Evolutionary conservation across 1,140 invertebrate species (phyloP), one percentile per base, ranked within the genome.

Genomic region (Oryzaephilus surinamensis): DNA sequence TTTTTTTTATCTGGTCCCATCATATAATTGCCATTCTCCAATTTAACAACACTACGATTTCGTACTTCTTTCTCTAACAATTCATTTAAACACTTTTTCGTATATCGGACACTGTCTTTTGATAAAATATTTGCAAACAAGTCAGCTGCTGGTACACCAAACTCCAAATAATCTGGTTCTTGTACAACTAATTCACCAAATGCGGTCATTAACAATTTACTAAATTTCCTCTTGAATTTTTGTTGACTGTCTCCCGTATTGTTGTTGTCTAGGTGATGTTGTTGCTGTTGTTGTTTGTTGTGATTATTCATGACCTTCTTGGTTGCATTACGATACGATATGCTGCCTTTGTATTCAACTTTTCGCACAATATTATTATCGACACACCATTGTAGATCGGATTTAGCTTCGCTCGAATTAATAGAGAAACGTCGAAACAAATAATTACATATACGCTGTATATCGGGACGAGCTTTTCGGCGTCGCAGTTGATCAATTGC

Each of bases 311-410:
- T 51, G 44, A 71, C 70, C 70, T 76, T 81, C 62, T 80, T 80
- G n/a, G 74, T 74, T 6, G 83, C 82, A 64, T 86, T 87, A 46
- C 85, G 67, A 52, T 88, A 89, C 61, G 81, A 85, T 29, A 77
- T 81, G 62, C 75, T 83, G 45, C 84, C 83, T 64, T 90, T 89
- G 62, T 88, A 89, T 51, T 87, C 82, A 4, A 89, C 85, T 70
- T 84, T 84, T 36, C 84, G 74, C 8, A 90, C 79, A 43, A 77
- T 74, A 57, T 80, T 79, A 26, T 73, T 72, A 50, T 84, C 80
- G 2, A 88, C 76, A 46, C 86, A 71, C 57, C 72, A 70, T 57
- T 84, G 77, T 1, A 90, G 62, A 61, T 84, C 79, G 16, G 72
- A 69, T 53, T 79, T 79, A 6, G 82, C 83, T 34, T 84, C 81